Evolutionary conservation across 2,113 vertebrate species (phyloP), one percentile per base, ranked within the genome.

Genomic region (Pandion haliaetus): DNA sequence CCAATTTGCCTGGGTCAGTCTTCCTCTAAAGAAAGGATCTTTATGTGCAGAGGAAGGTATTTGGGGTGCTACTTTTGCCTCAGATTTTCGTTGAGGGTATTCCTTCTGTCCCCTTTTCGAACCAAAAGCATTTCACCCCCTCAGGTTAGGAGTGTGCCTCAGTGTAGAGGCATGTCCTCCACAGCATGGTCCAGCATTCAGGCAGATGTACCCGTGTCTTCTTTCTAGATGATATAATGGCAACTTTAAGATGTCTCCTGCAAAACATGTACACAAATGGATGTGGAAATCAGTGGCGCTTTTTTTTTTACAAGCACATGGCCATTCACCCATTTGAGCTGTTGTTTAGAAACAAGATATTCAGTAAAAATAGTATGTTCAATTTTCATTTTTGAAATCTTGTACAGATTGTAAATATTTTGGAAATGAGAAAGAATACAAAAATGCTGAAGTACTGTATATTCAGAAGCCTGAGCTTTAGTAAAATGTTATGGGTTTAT

Each of bases 381-480:
- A 4, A 2, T 58, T 90, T 96, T 93, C 8, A 63, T 29, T 65
- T 84, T 55, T 62, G 24, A 86, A 72, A 67, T 73, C 26, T 50
- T 83, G 24, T 0, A 36, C 7, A 76, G 18, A 26, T 40, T 54
- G 12, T 73, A 90, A 95, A 59, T 72, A 61, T 58, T 76, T 80
- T 86, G n/a, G 58, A 90, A 93, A 83, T 40, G 36, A 82, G 58
- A 86, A 58, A 55, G 13, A 88, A n/a, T 17, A 65, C 36, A 82
- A 44, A 91, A 69, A 49, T 77, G 8, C 17, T 77, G 32, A 52
- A 70, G 57, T 50, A 20, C 40, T 96, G 55, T 82, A 94, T 95
- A 95, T 88, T 90, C 82, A 95, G 84, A 74, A 13, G 71, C 63
- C 55, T 81, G 38, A 44, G 87, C 50, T 86, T 93, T 82, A 95